Evolutionary conservation across 2,888 invertebrate genomes (phyloP).

Genomic region (Amaurobius ferox): DNA sequence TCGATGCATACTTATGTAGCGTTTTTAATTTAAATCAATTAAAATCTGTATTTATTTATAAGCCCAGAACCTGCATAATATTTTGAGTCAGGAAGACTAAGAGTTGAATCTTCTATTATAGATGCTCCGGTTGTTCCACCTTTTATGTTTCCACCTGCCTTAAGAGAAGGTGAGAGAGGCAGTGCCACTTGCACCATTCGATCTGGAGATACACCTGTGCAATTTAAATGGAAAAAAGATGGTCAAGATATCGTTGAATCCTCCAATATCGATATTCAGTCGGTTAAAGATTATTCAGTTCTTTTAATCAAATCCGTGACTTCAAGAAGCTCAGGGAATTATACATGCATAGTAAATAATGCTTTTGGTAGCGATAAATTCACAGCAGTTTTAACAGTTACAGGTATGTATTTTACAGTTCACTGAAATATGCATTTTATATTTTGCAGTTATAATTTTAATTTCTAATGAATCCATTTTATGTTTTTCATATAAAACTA

Average conservation of each 20-base stretch:
- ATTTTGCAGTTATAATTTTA: background rate
- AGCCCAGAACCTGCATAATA: too few relatives aligned
- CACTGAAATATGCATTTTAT: too few relatives aligned
- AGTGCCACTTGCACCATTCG: conserved; percentile 71
- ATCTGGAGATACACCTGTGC: conserved; percentile 73
- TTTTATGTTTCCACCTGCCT: conserved; percentile 46
- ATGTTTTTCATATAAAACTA: too few relatives aligned
- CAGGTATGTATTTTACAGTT: conserved; percentile 47
- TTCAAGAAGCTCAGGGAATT: conserved; percentile 66
- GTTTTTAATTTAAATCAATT: too few relatives aligned
- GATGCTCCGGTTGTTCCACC: conserved; percentile 43
- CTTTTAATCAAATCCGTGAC: conserved; percentile 66
- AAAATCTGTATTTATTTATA: too few relatives aligned
- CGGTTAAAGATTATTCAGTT: conserved; percentile 54
- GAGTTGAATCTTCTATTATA: conserved; percentile 10
- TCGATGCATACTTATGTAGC: too few relatives aligned
- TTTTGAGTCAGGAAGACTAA: too few relatives aligned
- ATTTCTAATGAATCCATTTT: too few relatives aligned
- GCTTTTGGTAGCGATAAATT: conserved; percentile 51
- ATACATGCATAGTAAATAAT: conserved; percentile 71
- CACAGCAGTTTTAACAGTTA: conserved; percentile 60
- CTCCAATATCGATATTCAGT: conserved; percentile 44
- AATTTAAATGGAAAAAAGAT: conserved; percentile 73
- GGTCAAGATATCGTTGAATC: conserved; percentile 13
- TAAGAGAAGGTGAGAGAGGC: conserved; percentile 72